phyloP scores from a whole-genome alignment of 1,140 invertebrate genomes.

The Lasioglossum albipes region DNA sequence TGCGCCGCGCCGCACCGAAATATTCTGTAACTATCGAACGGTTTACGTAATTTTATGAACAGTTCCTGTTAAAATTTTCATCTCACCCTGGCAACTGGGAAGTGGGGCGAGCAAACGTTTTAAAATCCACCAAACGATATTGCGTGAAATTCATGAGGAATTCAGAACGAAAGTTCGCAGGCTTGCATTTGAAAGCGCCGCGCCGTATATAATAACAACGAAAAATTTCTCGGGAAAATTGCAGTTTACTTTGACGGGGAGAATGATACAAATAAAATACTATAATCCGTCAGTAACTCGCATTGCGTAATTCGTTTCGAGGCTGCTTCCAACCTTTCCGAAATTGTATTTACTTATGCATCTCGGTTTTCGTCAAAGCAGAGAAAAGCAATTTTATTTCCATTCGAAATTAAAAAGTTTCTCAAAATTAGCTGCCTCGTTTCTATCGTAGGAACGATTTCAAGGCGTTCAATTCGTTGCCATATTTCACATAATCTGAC shows the following conservation, averaged over 20 bases:
- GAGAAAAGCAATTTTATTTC: too few relatives aligned
- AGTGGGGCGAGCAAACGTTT: not conserved
- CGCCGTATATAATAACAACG: not conserved
- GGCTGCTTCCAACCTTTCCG: too few relatives aligned
- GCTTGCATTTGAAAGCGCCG: not conserved
- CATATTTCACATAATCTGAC: not conserved
- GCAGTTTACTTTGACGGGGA: conserved; percentile 1
- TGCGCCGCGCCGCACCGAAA: not conserved
- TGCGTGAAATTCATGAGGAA: not conserved
- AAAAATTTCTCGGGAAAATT: not conserved
- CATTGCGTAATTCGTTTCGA: too few relatives aligned
- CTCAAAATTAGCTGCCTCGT: too few relatives aligned
- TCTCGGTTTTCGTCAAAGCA: too few relatives aligned
- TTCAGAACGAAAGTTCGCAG: not conserved
- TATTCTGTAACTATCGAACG: conserved; percentile 31
- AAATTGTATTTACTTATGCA: too few relatives aligned
- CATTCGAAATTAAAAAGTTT: too few relatives aligned
- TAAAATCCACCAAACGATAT: conserved; percentile 6
- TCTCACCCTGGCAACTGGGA: not conserved
- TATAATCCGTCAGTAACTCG: not conserved
- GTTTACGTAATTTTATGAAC: conserved; percentile 31
- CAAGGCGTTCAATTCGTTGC: not conserved
- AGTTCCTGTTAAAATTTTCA: conserved; percentile 24
- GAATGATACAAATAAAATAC: not conserved
- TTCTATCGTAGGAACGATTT: too few relatives aligned